Percentiles rank a stretch among this genome's conserved stretches.
phyloP scores from a whole-genome alignment of 2,113 vertebrate species.

The Hippotragus niger region DNA sequence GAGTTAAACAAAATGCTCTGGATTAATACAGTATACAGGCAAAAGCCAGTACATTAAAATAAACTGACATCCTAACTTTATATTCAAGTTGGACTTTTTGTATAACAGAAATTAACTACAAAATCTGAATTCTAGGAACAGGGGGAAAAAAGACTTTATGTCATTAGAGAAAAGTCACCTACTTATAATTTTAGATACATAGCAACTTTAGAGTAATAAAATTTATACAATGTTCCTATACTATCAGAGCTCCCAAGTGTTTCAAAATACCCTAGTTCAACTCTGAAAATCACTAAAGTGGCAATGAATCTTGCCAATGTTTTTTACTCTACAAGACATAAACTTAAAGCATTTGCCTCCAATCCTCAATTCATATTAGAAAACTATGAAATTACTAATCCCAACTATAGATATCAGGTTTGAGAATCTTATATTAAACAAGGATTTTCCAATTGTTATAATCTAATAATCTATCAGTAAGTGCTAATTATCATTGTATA shows the following conservation, averaged over 20 bases:
- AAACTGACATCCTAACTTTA: slow-evolving; percentile 22
- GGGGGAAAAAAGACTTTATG: background rate
- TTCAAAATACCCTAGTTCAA: slow-evolving; percentile 27
- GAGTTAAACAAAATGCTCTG: slow-evolving; percentile 24
- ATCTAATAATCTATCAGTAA: slow-evolving; percentile 37
- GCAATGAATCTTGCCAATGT: background rate
- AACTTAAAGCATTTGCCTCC: slow-evolving; percentile 39
- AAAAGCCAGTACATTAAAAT: slow-evolving; percentile 31
- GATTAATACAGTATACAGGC: background rate
- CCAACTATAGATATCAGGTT: background rate
- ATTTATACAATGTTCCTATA: slow-evolving; percentile 2
- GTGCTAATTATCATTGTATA: background rate
- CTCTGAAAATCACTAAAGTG: slow-evolving; percentile 23
- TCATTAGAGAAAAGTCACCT: slow-evolving; percentile 33
- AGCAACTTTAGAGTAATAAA: slow-evolving; percentile 6
- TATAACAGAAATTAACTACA: slow-evolving; percentile 21
- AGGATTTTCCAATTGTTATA: slow-evolving; percentile 41
- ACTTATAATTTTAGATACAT: slow-evolving; percentile 48
- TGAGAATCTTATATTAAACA: slow-evolving; percentile 11
- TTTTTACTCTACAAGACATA: slow-evolving; percentile 38
- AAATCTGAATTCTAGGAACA: background rate
- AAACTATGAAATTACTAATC: slow-evolving; percentile 30
- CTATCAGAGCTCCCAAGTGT: background rate
- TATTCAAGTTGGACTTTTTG: background rate
- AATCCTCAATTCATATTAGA: background rate